Evolutionary conservation across 2,797 vertebrate genomes (phyloP).

Genomic region (Octomys mimax): DNA sequence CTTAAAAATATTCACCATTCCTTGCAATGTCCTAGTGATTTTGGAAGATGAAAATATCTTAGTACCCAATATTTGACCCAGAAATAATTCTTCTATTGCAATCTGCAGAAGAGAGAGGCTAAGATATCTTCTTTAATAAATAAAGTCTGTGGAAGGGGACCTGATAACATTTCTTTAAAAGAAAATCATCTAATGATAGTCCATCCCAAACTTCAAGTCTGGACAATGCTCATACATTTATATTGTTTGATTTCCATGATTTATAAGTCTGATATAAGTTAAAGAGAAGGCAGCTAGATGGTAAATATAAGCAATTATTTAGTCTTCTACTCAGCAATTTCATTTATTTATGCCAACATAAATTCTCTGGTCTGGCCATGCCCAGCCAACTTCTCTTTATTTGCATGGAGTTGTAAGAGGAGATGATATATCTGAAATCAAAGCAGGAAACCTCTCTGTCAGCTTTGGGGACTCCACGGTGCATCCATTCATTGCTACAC

Average conservation of each 20-base stretch:
- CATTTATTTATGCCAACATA: slow-evolving; percentile 65
- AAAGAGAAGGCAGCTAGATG: slow-evolving; percentile 42
- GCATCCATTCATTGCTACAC: not conserved
- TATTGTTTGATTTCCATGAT: slow-evolving; percentile 40
- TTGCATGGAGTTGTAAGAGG: not conserved
- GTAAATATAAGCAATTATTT: slow-evolving; percentile 67
- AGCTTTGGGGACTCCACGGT: slow-evolving; percentile 35
- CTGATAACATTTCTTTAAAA: slow-evolving; percentile 29
- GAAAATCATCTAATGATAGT: not conserved
- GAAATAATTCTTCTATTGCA: slow-evolving; percentile 59
- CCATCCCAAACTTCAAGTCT: slow-evolving; percentile 57
- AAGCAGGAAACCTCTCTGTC: slow-evolving; percentile 12
- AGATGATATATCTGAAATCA: slow-evolving; percentile 10
- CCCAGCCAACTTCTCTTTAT: slow-evolving; percentile 59
- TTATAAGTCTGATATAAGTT: slow-evolving; percentile 45
- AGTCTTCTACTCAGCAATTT: slow-evolving; percentile 57
- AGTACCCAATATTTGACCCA: slow-evolving; percentile 24
- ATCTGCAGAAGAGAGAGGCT: not conserved
- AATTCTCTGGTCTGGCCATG: slow-evolving; percentile 40
- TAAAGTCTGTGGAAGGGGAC: not conserved
- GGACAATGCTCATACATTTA: not conserved
- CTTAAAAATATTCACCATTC: not conserved
- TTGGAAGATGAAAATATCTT: slow-evolving; percentile 38
- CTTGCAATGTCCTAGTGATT: not conserved
- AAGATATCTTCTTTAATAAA: not conserved